These are phyloP conservation scores for Tringa solitaria DNA, from an alignment of 2,113 vertebrate species.

Conservation along the genomic window DNA sequence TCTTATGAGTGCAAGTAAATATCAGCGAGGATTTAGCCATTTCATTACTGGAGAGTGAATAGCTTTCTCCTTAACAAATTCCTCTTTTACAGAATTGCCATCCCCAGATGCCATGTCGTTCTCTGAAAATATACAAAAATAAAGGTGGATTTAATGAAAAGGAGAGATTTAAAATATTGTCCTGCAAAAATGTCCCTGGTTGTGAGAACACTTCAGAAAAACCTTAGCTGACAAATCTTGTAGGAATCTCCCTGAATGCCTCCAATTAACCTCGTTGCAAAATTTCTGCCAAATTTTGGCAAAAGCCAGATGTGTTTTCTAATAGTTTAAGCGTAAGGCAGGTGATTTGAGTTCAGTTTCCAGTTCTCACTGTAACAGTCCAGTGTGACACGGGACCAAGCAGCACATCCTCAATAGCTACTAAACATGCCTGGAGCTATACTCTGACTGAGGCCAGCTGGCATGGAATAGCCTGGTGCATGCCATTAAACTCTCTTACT, in stretches of 20 bases:
- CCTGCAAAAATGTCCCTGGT: not conserved
- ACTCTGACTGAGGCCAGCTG: not conserved
- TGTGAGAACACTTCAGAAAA: not conserved
- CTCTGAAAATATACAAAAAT: slow-evolving; percentile 65
- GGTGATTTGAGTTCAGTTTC: not conserved
- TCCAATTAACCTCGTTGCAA: not conserved
- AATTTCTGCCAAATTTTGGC: not conserved
- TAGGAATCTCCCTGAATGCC: not conserved
- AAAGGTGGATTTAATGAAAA: not conserved
- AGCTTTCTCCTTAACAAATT: slow-evolving; percentile 71
- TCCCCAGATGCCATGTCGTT: slow-evolving; percentile 88
- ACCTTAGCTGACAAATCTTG: not conserved
- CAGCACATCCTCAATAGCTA: not conserved
- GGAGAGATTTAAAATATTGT: not conserved
- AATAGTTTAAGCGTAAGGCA: not conserved
- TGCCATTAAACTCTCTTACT: not conserved
- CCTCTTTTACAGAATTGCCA: slow-evolving; percentile 76
- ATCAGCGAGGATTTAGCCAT: slow-evolving; percentile 91
- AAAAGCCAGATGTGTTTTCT: not conserved
- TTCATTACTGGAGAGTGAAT: slow-evolving; percentile 74
- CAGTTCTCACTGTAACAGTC: not conserved
- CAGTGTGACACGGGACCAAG: not conserved
- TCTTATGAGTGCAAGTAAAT: not conserved
- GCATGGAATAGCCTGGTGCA: not conserved
- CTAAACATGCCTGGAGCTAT: not conserved